phyloP scores from a whole-genome alignment of 2,797 vertebrate species.

The Miichthys miiuy region DNA sequence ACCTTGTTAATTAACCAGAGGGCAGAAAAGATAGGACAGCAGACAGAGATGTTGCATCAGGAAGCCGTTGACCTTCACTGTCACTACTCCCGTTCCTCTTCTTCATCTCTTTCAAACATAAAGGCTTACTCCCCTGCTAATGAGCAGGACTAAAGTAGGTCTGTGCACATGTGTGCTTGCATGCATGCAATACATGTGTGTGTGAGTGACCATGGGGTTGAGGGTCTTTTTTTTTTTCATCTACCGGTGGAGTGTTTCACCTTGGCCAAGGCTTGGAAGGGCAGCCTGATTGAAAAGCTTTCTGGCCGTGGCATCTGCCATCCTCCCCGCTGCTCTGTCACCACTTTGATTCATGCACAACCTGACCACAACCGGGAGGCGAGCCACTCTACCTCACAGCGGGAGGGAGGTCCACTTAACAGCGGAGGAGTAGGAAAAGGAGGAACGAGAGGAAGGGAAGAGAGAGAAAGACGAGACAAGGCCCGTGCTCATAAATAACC shows the following conservation, averaged over 20 bases:
- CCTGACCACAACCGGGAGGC: slow-evolving; percentile 78
- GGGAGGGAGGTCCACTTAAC: slow-evolving; percentile 74
- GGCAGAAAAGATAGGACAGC: slow-evolving; percentile 30
- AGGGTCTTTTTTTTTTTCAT: slow-evolving; percentile 58
- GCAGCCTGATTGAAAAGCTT: slow-evolving; percentile 90
- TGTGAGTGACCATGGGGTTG: slow-evolving; percentile 53
- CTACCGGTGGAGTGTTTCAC: slow-evolving; percentile 82
- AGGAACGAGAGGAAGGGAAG: slow-evolving; percentile 19
- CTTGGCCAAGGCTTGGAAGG: slow-evolving; percentile 87
- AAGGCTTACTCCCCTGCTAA: slow-evolving; percentile 72
- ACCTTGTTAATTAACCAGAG: slow-evolving; percentile 63
- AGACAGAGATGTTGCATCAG: slow-evolving; percentile 51
- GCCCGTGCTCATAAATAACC: slow-evolving; percentile 68
- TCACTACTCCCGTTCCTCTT: slow-evolving; percentile 56
- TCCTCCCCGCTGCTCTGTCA: slow-evolving; percentile 87
- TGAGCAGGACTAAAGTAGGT: slow-evolving; percentile 76
- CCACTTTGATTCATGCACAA: slow-evolving; percentile 86
- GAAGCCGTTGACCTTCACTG: slow-evolving; percentile 61
- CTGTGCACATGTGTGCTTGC: slow-evolving; percentile 51
- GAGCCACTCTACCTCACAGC: slow-evolving; percentile 76
- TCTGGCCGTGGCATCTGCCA: slow-evolving; percentile 87
- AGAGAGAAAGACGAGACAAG: slow-evolving; percentile 28
- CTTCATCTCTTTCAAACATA: slow-evolving; percentile 64
- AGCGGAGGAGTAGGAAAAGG: slow-evolving; percentile 66
- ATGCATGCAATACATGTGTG: slow-evolving; percentile 26